phyloP scores from a whole-genome alignment of 2,888 invertebrate genomes.

The Rhimphoctona megacephalus region DNA sequence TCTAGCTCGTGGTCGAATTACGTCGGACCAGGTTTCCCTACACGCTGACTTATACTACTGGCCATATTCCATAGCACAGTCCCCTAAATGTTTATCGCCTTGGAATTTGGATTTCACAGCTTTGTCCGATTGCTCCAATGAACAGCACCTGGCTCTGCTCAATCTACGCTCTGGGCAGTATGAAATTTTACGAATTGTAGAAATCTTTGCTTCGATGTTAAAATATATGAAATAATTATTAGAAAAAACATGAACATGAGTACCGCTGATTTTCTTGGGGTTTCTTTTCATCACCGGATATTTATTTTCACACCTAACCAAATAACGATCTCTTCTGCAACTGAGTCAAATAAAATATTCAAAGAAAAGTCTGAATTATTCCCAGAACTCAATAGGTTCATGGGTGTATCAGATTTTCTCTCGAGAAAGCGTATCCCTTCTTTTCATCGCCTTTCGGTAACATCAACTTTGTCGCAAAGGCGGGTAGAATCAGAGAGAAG shows the following conservation, averaged over 20 bases:
- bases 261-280: background rate
- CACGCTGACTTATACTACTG: slow-evolving; percentile 4
- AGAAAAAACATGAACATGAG: background rate
- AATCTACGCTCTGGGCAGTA: background rate
- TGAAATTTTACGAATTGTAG: background rate
- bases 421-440: slow-evolving; percentile 29
- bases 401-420: slow-evolving; percentile 53
- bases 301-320: background rate
- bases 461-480: slow-evolving; percentile 53
- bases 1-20: slow-evolving; percentile 26
- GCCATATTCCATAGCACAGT: slow-evolving; percentile 19
- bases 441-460: slow-evolving; percentile 4
- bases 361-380: background rate
- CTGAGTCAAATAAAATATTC: background rate
- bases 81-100: slow-evolving; percentile 13
- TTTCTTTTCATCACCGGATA: background rate
- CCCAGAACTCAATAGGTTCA: background rate
- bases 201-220: background rate
- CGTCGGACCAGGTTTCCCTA: slow-evolving; percentile 21
- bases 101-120: slow-evolving; percentile 19
- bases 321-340: background rate
- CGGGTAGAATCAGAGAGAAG: slow-evolving; percentile 21
- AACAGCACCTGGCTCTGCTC: background rate
- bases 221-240: background rate
- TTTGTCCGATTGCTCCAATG: slow-evolving; percentile 12